Base-by-base conservation (phyloP, 2,797 vertebrate species). In the Sylvilagus floridanus region DNA sequence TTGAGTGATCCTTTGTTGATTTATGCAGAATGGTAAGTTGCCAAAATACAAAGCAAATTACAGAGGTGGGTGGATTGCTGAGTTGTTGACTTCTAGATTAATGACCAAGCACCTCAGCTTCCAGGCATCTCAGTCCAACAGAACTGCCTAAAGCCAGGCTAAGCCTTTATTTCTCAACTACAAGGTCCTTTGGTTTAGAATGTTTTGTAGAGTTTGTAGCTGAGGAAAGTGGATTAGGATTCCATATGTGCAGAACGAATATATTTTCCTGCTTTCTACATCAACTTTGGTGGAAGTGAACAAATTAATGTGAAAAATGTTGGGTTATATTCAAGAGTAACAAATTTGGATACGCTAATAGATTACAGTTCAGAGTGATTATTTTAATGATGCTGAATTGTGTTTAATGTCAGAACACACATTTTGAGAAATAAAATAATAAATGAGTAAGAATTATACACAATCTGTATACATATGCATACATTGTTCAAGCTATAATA, bases 341-440 rank as follows among this genome's bases (percentile, higher is more conserved):
- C 4, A 60, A 60, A 83, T 76, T 65, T 93, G 30, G 5, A 65
- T 92, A 77, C 24, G 32, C 19, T 65, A 50, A 26, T 82, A 22
- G 54, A 79, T 57, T 60, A 42, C 35, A 65, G 52, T 32, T 68
- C 10, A 63, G 24, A 32, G 35, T 88, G 30, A 66, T 7, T 7
- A 79, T 84, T 79, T 72, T 47, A 47, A 77, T 26, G 47, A 69
- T 47, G 35, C 17, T 17, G 12, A 85, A 54, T 57, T 57, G 28
- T 8, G 13, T 50, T 69, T 60, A 69, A 88, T 68, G 16, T 76
- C 57, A 76, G 11, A 54, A 73, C 11, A 42, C 47, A 63, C 21
- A 78, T 57, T 88, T 68, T 82, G 47, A 76, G 11, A 93, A 60
- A 35, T 60, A 68, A 75, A 81, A 88, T 93, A 37, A n/a, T 24